Evolutionary conservation across 2,113 vertebrate species (phyloP).

Genomic region (Artemisiospiza belli): DNA sequence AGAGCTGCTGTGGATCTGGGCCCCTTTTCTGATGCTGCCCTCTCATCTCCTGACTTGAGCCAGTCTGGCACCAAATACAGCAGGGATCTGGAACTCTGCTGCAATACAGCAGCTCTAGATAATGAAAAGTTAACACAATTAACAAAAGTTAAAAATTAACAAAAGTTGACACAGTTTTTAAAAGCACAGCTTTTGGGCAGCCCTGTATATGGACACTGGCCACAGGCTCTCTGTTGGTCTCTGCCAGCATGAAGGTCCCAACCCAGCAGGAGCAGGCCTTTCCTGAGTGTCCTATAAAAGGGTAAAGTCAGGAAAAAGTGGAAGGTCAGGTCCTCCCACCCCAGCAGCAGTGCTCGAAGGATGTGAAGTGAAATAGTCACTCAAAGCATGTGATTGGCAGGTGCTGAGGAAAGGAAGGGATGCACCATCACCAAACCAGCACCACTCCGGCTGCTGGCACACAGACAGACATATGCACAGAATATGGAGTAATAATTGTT

Average conservation of each 20-base stretch:
- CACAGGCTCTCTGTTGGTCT: neutral
- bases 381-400: neutral
- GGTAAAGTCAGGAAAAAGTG: neutral
- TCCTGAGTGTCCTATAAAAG: neutral
- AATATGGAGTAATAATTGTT: neutral
- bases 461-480: neutral
- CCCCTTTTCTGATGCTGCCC: neutral
- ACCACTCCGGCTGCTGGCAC: neutral
- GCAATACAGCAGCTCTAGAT: neutral
- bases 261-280: neutral
- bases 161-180: too few species aligned
- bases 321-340: neutral
- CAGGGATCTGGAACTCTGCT: accelerated
- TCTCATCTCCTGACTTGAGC: neutral
- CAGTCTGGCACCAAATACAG: neutral
- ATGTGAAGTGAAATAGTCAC: neutral
- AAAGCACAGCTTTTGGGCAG: neutral
- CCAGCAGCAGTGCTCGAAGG: neutral
- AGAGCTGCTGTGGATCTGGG: neutral
- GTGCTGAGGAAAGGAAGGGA: neutral
- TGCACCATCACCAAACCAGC: neutral
- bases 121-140: too few species aligned
- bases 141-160: too few species aligned
- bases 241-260: neutral
- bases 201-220: neutral